Evolutionary conservation across 2,888 invertebrate genomes (phyloP), one percentile per base, ranked within the genome.

Genomic region (Tipula confusa): DNA sequence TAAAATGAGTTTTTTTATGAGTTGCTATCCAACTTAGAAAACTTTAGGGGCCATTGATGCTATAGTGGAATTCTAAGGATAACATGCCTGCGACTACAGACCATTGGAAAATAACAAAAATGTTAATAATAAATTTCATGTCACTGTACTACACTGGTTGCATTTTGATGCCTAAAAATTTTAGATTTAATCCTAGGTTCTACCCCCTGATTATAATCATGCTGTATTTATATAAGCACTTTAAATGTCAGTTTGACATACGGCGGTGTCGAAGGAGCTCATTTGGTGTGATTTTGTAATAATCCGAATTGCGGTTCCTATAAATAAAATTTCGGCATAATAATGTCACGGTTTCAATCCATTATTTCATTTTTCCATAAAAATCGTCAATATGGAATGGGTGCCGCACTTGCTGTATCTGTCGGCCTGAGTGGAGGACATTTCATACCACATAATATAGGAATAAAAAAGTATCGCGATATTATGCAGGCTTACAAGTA

Each of bases 401-500:
- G 89, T 48, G 85, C 89, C 2, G 89, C 92, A 6, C 90, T 91
- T 13, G 87, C 89, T 24, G 87, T 90, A 11, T 89, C 91, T 13
- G 85, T 91, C n/a, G 89, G 89, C 1, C 86, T 89, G 9, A 87
- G 89, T 83, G 83, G 87, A 6, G 90, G 89, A 4, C 91, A 92
- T 87, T 92, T 91, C 87, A 85, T 91, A 48, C 93, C 94, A 0
- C 91, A 95, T 84, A 93, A 94, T 0, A 87, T 93, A 85, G 89
- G 92, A 0, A 85, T 95, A 1, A 87, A 92, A 1, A 90, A 93
- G 87, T 94, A 93, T 86, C 91, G 91, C 87, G 91, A 93, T 36
- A 89, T 93, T 85, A 90, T 93, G 5, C 92, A 93, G 84, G 91
- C 92, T 86, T 94, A 94, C 88, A 92, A 91, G 95, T 93, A 89